These are phyloP conservation scores for Rhinatrema bivittatum DNA, from an alignment of 2,797 vertebrate genomes.

Conservation along the genomic window DNA sequence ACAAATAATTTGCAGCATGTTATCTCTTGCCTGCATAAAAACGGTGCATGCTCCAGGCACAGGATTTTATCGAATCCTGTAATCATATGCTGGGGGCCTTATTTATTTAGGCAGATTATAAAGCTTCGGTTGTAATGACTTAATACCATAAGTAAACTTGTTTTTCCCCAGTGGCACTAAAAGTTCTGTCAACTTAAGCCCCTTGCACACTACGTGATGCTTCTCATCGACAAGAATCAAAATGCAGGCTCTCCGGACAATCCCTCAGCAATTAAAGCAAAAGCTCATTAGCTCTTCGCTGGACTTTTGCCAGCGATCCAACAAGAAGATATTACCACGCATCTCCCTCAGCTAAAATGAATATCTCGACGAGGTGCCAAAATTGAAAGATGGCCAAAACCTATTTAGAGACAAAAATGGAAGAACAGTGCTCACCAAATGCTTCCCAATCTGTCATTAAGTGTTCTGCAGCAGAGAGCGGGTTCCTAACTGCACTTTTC, in stretches of 20 bases:
- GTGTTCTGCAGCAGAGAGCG: neutral
- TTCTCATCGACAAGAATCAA: neutral
- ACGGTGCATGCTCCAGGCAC: too few relatives aligned
- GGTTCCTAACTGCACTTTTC: neutral
- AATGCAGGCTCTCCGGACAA: conserved; percentile 12
- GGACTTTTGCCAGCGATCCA: conserved; percentile 24
- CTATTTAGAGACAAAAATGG: neutral
- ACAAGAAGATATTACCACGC: neutral
- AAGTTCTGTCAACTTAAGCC: neutral
- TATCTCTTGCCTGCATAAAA: too few relatives aligned
- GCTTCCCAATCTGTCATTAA: neutral
- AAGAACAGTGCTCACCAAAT: neutral
- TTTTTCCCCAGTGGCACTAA: accelerated
- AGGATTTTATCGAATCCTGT: too few relatives aligned
- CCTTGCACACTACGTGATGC: neutral
- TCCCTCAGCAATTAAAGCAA: conserved; percentile 34
- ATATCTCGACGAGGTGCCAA: conserved; percentile 11
- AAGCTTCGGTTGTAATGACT: too few relatives aligned
- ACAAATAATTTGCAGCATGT: too few relatives aligned
- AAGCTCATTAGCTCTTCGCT: conserved; percentile 15
- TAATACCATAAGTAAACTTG: too few relatives aligned
- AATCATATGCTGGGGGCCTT: too few relatives aligned
- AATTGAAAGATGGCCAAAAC: neutral
- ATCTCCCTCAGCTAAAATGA: conserved; percentile 26
- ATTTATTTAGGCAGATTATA: too few relatives aligned